A percentile compares a stretch with the other conserved stretches of the same genome.
Evolutionary conservation across 2,797 vertebrate species (phyloP).

Genomic region (Trachops cirrhosus): DNA sequence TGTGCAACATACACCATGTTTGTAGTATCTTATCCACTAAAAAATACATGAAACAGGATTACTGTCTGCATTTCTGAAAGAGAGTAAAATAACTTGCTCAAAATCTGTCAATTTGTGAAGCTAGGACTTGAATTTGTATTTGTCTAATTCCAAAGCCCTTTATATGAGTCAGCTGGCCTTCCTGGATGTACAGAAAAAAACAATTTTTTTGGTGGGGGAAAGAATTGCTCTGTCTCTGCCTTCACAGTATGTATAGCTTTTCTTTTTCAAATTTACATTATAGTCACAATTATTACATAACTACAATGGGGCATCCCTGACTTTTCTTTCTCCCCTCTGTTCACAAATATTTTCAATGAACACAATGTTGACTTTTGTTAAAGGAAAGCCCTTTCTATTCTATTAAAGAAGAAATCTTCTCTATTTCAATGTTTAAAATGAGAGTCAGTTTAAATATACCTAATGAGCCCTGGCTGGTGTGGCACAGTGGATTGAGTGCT

Average conservation of each 20-base stretch:
- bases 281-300: not conserved
- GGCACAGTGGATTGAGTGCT: too few relatives aligned
- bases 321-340: not conserved
- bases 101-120: not conserved
- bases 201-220: not conserved
- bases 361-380: not conserved
- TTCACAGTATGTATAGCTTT: not conserved
- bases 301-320: not conserved
- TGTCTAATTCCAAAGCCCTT: not conserved
- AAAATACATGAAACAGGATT: not conserved
- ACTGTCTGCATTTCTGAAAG: not conserved
- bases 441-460: not conserved
- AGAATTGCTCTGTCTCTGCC: not conserved
- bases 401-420: not conserved
- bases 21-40: not conserved
- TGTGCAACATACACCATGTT: not conserved
- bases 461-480: not conserved
- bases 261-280: not conserved
- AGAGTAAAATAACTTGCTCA: not conserved
- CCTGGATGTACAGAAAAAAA: not conserved
- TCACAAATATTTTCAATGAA: not conserved
- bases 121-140: not conserved
- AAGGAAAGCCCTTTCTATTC: not conserved
- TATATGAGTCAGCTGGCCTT: not conserved
- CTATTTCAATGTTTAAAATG: not conserved